phyloP scores from a whole-genome alignment of 2,888 invertebrate genomes.

The Ormyrus pomaceus region DNA sequence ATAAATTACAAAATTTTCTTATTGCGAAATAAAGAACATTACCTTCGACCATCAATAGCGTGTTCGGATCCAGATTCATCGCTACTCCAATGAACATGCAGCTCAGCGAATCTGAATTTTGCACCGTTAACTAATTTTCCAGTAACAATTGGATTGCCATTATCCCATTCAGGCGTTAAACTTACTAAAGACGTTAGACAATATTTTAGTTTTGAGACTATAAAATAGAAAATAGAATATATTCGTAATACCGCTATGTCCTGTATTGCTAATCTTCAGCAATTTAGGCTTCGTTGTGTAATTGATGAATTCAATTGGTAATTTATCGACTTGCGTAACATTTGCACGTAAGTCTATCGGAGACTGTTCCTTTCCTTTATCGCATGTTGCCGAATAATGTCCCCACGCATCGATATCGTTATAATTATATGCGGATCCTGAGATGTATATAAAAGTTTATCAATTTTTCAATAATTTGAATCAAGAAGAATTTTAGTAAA shows the following conservation, averaged over 20 bases:
- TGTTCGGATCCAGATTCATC: conserved; percentile 11
- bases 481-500: too few relatives aligned
- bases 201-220: too few relatives aligned
- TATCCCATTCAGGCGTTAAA: conserved; percentile 6
- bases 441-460: too few relatives aligned
- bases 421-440: background rate
- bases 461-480: too few relatives aligned
- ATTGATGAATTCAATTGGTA: background rate
- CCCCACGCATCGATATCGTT: background rate
- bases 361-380: background rate
- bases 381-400: background rate
- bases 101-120: background rate
- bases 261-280: background rate
- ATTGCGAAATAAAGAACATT: background rate
- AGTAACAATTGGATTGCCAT: background rate
- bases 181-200: conserved; percentile 1
- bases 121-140: background rate
- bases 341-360: conserved; percentile 10
- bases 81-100: conserved; percentile 15
- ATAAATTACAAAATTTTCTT: background rate
- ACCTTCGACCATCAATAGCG: conserved; percentile 11
- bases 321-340: background rate
- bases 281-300: background rate
- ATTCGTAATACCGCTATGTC: conserved; percentile 13
- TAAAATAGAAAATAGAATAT: too few relatives aligned